Evolutionary conservation across 2,797 vertebrate genomes (phyloP).

Genomic region (Anguilla marmorata): DNA sequence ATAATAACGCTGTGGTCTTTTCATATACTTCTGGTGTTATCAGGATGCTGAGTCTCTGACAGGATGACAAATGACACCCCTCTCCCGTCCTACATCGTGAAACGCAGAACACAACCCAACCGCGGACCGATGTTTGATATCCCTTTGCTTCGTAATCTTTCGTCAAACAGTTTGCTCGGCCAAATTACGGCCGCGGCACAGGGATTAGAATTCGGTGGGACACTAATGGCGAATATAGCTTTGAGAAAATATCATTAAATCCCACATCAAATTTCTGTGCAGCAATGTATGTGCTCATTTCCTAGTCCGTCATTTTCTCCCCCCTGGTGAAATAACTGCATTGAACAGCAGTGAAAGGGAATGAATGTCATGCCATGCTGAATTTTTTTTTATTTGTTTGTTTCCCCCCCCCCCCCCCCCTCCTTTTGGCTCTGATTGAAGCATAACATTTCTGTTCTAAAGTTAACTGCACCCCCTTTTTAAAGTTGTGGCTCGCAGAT

Average conservation of each 20-base stretch:
- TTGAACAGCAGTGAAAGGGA: neutral
- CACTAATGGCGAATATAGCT: neutral
- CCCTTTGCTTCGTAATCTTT: neutral
- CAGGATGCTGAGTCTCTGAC: constrained; percentile 21
- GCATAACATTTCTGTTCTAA: neutral
- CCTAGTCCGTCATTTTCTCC: neutral
- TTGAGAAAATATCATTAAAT: neutral
- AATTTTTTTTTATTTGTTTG: neutral
- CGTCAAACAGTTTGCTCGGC: neutral
- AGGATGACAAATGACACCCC: constrained; percentile 7
- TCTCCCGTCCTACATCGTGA: neutral
- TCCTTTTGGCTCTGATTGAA: neutral
- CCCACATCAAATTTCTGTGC: neutral
- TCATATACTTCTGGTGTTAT: constrained; percentile 22
- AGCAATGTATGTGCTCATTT: neutral
- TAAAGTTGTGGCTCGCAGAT: neutral
- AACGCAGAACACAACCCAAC: neutral
- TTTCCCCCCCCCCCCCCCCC: neutral
- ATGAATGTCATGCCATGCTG: neutral
- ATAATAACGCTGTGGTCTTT: constrained; percentile 1
- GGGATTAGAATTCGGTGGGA: neutral
- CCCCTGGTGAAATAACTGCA: neutral
- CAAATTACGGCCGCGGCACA: neutral
- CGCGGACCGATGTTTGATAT: neutral
- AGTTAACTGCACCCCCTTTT: neutral